Evolutionary conservation across 2,888 invertebrate species (phyloP).

Genomic region (Megalurothrips usitatus): DNA sequence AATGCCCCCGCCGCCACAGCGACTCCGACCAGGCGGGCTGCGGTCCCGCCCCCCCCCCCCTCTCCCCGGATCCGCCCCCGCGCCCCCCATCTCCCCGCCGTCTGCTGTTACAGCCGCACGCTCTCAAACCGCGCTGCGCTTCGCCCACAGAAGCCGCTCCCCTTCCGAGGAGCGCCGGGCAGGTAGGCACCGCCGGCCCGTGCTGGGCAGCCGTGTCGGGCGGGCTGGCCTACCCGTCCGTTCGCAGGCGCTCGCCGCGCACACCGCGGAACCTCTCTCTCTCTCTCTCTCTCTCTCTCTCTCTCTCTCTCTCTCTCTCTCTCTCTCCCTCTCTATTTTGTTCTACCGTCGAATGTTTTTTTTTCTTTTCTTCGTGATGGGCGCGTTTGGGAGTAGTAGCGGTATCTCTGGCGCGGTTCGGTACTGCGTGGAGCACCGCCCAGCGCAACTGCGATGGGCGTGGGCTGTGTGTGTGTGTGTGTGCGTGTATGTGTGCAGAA

Average conservation of each 20-base stretch:
- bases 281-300: conserved; percentile 6
- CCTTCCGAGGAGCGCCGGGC: background rate
- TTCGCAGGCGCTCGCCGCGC: background rate
- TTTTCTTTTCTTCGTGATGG: too few relatives aligned
- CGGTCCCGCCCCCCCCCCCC: background rate
- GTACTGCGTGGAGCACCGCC: background rate
- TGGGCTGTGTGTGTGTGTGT: too few relatives aligned
- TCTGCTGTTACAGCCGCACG: background rate
- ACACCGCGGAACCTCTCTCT: background rate
- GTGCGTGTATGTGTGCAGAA: too few relatives aligned
- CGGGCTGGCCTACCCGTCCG: background rate
- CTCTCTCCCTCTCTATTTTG: conserved; percentile 4
- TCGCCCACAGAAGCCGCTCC: too few relatives aligned
- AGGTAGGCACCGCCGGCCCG: background rate
- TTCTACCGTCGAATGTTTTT: background rate
- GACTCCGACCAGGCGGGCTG: background rate
- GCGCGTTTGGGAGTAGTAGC: too few relatives aligned
- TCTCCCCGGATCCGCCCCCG: background rate
- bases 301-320: conserved; percentile 8
- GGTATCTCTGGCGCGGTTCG: background rate
- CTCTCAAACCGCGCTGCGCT: too few relatives aligned
- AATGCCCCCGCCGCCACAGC: background rate
- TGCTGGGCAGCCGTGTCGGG: background rate
- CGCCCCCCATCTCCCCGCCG: background rate
- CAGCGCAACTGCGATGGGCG: too few relatives aligned